phyloP scores from a whole-genome alignment of 2,797 vertebrate genomes.

The Ammospiza maritima region DNA sequence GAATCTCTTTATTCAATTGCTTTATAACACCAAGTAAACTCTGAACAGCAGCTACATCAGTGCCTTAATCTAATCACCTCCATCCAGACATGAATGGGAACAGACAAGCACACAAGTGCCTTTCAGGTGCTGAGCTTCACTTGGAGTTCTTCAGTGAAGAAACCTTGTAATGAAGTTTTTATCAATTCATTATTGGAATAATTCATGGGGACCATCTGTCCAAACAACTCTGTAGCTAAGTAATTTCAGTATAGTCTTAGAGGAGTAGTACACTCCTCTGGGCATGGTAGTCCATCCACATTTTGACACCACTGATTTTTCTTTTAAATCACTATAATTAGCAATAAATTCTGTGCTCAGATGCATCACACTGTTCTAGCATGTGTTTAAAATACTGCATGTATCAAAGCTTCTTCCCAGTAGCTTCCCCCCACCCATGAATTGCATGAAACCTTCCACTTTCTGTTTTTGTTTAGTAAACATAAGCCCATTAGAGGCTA shows the following conservation, averaged over 20 bases:
- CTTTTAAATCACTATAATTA: neutral
- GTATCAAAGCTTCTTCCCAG: neutral
- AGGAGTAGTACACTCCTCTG: neutral
- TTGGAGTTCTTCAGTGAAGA: neutral
- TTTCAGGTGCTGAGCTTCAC: neutral
- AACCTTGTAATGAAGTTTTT: neutral
- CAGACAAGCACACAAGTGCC: neutral
- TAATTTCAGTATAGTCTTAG: neutral
- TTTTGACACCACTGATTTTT: neutral
- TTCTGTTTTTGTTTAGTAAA: neutral
- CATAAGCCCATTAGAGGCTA: neutral
- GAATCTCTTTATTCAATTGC: neutral
- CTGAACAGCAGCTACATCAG: neutral
- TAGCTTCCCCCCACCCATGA: accelerated
- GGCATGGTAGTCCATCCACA: neutral
- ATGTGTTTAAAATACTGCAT: neutral
- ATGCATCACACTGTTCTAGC: neutral
- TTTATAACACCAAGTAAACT: neutral
- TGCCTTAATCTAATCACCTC: neutral
- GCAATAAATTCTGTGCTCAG: neutral
- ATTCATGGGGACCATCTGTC: neutral
- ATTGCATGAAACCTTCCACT: neutral
- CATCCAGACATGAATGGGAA: neutral
- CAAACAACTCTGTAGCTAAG: neutral
- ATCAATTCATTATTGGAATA: neutral